Percentiles rank a stretch among this genome's conserved stretches.
Evolutionary conservation across 2,888 invertebrate genomes (phyloP).

Genomic region (Thumatha senex): DNA sequence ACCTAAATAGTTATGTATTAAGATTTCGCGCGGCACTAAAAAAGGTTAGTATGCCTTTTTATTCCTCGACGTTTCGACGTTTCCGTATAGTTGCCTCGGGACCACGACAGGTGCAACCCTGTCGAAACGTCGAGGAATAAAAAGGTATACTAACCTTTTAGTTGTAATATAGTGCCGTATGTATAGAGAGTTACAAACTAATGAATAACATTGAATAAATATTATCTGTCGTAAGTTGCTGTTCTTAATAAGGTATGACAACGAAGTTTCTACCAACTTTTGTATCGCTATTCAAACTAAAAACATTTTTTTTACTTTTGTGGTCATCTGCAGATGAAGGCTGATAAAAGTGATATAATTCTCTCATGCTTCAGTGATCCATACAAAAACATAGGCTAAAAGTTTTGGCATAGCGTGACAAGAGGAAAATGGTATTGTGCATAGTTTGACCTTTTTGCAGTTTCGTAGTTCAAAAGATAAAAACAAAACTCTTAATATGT

Average conservation of each 20-base stretch:
- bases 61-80: too few species aligned
- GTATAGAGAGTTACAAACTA: slow-evolving; percentile 44
- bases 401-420: slow-evolving; percentile 53
- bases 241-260: slow-evolving; percentile 41
- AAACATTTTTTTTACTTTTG: slow-evolving; percentile 44
- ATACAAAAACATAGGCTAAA: slow-evolving; percentile 60
- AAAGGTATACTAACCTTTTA: too few species aligned
- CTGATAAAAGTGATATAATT: slow-evolving; percentile 45
- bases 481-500: slow-evolving; percentile 13
- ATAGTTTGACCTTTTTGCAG: slow-evolving; percentile 47
- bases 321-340: slow-evolving; percentile 55
- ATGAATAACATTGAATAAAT: slow-evolving; percentile 46
- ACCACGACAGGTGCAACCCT: too few species aligned
- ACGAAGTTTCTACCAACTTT: slow-evolving; percentile 44
- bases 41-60: too few species aligned
- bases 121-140: too few species aligned
- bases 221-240: slow-evolving; percentile 40
- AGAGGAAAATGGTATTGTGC: slow-evolving; percentile 51
- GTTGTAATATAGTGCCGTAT: too few species aligned
- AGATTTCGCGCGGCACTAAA: too few species aligned
- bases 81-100: too few species aligned
- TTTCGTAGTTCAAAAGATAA: slow-evolving; percentile 36
- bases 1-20: too few species aligned
- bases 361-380: slow-evolving; percentile 50
- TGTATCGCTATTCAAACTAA: slow-evolving; percentile 50